These are phyloP conservation scores for Mellilla xanthometata DNA, from an alignment of 2,888 invertebrate species.

Conservation along the genomic window DNA sequence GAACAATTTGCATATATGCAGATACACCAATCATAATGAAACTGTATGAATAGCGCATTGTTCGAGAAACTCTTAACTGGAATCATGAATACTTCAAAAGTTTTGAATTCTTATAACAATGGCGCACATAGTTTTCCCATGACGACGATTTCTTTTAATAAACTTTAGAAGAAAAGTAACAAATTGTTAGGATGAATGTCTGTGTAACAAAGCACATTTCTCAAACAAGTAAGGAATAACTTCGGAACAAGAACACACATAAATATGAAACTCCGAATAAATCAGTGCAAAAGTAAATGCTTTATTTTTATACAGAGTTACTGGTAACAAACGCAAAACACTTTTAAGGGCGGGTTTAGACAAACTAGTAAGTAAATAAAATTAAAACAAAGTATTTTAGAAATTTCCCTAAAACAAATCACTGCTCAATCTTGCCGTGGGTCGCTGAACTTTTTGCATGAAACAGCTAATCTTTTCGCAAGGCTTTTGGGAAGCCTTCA, in stretches of 20 bases:
- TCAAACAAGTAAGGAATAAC: constrained; percentile 1
- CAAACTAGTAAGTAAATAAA: too few species aligned
- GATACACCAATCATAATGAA: constrained; percentile 11
- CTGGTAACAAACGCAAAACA: too few species aligned
- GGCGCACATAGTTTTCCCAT: constrained; percentile 17
- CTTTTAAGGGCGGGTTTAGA: too few species aligned
- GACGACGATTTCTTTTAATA: constrained; percentile 9
- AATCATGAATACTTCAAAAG: constrained; percentile 14
- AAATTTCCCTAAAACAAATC: too few species aligned
- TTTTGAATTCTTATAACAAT: constrained; percentile 26
- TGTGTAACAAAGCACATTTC: not conserved
- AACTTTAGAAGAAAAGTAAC: not conserved
- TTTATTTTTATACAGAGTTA: constrained; percentile 14
- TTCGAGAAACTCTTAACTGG: constrained; percentile 14
- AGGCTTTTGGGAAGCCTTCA: too few species aligned
- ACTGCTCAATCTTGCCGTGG: too few species aligned
- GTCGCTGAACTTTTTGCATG: too few species aligned
- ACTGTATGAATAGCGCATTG: constrained; percentile 28
- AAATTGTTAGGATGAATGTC: not conserved
- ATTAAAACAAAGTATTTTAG: too few species aligned
- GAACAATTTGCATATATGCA: constrained; percentile 5
- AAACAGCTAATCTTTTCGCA: too few species aligned
- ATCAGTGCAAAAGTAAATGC: constrained; percentile 9
- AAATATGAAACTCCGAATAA: constrained; percentile 14
- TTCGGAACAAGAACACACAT: constrained; percentile 1